Evolutionary conservation across 2,888 invertebrate species (phyloP).

Genomic region (Nomada ruficornis): DNA sequence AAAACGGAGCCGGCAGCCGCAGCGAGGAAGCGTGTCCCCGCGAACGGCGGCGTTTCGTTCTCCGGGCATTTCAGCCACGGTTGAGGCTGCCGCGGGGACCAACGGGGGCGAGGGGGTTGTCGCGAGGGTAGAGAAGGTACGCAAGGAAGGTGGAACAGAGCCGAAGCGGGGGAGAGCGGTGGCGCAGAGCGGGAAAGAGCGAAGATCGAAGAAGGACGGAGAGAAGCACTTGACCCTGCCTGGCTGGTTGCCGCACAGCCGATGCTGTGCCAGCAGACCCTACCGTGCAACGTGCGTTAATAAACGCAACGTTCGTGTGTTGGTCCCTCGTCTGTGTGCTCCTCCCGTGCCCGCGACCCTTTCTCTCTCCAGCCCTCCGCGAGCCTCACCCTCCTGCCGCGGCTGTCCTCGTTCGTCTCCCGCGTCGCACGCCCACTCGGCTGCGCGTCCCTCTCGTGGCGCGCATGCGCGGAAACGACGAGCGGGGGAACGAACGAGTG

Average conservation of each 20-base stretch:
- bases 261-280: conserved; percentile 80
- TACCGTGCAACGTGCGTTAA: conserved; percentile 77
- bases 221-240: conserved; percentile 80
- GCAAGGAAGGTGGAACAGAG: conserved; percentile 39
- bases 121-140: conserved; percentile 18
- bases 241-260: conserved; percentile 73
- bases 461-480: conserved; percentile 45
- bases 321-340: conserved; percentile 60
- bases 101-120: neutral
- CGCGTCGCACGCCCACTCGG: conserved; percentile 51
- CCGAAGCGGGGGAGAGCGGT: conserved; percentile 23
- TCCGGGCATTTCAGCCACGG: conserved; percentile 50
- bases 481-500: conserved; percentile 28
- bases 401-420: conserved; percentile 25
- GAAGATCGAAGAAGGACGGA: conserved; percentile 55
- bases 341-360: conserved; percentile 33
- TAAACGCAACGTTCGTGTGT: conserved; percentile 75
- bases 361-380: conserved; percentile 37
- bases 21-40: conserved; percentile 1
- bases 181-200: conserved; percentile 33
- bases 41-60: conserved; percentile 39
- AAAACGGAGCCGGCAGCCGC: neutral
- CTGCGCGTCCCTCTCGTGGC: neutral
- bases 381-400: conserved; percentile 26
- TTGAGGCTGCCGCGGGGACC: conserved; percentile 1